A percentile compares a stretch with the other conserved stretches of the same genome.
These are phyloP conservation scores for Etia nguti DNA, from an alignment of 2,113 vertebrate genomes.

Conservation along the genomic window DNA sequence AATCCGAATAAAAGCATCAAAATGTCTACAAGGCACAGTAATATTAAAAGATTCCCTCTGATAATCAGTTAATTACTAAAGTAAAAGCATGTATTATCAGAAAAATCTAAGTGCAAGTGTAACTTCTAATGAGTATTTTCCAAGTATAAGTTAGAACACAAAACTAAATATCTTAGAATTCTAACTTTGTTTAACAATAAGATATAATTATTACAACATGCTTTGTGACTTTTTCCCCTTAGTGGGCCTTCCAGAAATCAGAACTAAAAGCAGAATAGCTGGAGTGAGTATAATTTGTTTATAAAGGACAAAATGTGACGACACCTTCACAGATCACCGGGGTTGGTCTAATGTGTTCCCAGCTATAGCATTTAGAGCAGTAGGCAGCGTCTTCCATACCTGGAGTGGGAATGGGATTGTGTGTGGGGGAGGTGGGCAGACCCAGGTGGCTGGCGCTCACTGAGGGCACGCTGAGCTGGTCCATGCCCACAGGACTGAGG, in stretches of 20 bases:
- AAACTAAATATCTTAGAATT: not conserved
- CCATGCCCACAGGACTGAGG: slow-evolving; percentile 96
- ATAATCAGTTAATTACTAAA: not conserved
- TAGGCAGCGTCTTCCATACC: slow-evolving; percentile 68
- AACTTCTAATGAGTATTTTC: not conserved
- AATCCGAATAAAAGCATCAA: not conserved
- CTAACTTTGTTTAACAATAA: not conserved
- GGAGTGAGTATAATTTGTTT: not conserved
- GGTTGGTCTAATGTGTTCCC: not conserved
- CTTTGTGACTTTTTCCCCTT: not conserved
- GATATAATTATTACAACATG: not conserved
- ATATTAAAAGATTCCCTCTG: not conserved
- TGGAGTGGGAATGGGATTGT: slow-evolving; percentile 85
- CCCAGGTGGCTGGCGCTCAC: slow-evolving; percentile 90
- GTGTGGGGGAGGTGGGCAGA: slow-evolving; percentile 87
- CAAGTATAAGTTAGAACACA: not conserved
- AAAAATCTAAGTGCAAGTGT: not conserved
- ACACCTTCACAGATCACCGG: accelerated
- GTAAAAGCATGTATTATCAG: not conserved
- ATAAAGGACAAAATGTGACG: not conserved
- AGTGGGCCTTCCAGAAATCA: accelerated
- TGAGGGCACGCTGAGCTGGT: slow-evolving; percentile 89
- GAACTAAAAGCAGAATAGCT: not conserved
- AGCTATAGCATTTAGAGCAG: not conserved
- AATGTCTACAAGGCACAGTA: not conserved